These are phyloP conservation scores for Scomber japonicus DNA, from an alignment of 2,113 vertebrate genomes.

Conservation along the genomic window DNA sequence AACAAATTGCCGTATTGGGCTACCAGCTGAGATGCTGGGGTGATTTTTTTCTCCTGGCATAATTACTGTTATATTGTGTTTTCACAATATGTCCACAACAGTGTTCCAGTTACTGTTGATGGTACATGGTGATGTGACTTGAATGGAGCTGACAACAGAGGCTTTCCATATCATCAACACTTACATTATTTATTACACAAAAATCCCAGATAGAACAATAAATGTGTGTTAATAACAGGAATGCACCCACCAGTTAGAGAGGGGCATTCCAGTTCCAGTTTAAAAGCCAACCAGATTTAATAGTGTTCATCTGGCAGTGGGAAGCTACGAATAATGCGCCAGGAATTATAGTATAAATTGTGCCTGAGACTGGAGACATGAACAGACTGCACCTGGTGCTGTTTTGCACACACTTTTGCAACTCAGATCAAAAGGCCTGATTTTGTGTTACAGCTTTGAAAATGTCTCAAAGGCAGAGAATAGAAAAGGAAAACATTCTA, in stretches of 20 bases:
- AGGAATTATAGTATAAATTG: constrained; percentile 90
- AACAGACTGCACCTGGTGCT: constrained; percentile 87
- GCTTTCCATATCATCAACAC: constrained; percentile 50
- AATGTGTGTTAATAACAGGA: constrained; percentile 54
- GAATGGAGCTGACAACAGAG: constrained; percentile 27
- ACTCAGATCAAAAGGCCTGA: constrained; percentile 81
- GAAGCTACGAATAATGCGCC: constrained; percentile 81
- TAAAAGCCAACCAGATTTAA: constrained; percentile 84
- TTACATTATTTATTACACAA: constrained; percentile 27
- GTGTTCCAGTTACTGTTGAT: constrained; percentile 52
- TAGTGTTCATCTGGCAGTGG: constrained; percentile 87
- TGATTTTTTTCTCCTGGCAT: constrained; percentile 56
- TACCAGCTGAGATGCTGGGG: constrained; percentile 85
- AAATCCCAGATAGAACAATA: constrained; percentile 41
- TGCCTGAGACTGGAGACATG: constrained; percentile 85
- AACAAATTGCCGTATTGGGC: constrained; percentile 89
- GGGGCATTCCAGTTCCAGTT: constrained; percentile 57
- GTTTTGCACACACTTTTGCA: constrained; percentile 77
- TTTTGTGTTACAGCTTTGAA: constrained; percentile 62
- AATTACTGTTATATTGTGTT: constrained; percentile 65
- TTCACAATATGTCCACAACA: constrained; percentile 52
- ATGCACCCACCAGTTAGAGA: constrained; percentile 52
- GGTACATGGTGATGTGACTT: constrained; percentile 41
- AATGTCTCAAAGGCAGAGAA: constrained; percentile 44
- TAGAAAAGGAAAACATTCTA: constrained; percentile 29